Evolutionary conservation across 2,797 vertebrate species (phyloP).

Genomic region (Labeo calbasu): DNA sequence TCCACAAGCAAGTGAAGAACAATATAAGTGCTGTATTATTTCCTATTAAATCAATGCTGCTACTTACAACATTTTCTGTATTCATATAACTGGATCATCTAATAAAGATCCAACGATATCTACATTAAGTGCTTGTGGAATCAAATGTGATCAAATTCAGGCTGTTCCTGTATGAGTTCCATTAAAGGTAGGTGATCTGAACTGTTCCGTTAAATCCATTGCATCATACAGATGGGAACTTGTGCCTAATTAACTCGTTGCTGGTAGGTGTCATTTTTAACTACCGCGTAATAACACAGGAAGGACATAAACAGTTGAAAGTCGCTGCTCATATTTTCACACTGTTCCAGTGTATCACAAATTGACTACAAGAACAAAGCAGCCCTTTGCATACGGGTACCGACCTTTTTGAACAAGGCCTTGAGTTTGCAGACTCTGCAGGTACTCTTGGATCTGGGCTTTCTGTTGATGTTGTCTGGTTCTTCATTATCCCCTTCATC

Average conservation of each 20-base stretch:
- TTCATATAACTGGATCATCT: slow-evolving; percentile 29
- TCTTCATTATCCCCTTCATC: slow-evolving; percentile 65
- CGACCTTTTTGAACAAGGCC: slow-evolving; percentile 77
- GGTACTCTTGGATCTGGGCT: slow-evolving; percentile 62
- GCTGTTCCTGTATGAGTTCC: neutral
- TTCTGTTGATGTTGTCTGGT: slow-evolving; percentile 46
- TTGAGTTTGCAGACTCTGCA: slow-evolving; percentile 77
- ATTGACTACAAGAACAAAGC: slow-evolving; percentile 66
- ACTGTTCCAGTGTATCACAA: slow-evolving; percentile 36
- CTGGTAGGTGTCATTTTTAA: neutral
- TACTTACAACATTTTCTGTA: slow-evolving; percentile 48
- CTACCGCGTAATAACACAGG: neutral
- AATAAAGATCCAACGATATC: slow-evolving; percentile 31
- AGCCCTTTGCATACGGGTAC: slow-evolving; percentile 73
- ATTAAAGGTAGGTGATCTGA: slow-evolving; percentile 12
- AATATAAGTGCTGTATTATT: slow-evolving; percentile 37
- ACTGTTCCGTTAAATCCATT: neutral
- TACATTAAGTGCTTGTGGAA: slow-evolving; percentile 23
- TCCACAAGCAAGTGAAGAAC: slow-evolving; percentile 13
- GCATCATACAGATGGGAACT: neutral
- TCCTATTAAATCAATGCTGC: slow-evolving; percentile 9
- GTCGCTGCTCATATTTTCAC: slow-evolving; percentile 42
- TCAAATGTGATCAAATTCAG: slow-evolving; percentile 23
- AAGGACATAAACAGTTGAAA: slow-evolving; percentile 50
- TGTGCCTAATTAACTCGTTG: neutral